These are phyloP conservation scores for Crossaster papposus DNA, from an alignment of 53 echinoderm and acorn worm species.

Conservation along the genomic window DNA sequence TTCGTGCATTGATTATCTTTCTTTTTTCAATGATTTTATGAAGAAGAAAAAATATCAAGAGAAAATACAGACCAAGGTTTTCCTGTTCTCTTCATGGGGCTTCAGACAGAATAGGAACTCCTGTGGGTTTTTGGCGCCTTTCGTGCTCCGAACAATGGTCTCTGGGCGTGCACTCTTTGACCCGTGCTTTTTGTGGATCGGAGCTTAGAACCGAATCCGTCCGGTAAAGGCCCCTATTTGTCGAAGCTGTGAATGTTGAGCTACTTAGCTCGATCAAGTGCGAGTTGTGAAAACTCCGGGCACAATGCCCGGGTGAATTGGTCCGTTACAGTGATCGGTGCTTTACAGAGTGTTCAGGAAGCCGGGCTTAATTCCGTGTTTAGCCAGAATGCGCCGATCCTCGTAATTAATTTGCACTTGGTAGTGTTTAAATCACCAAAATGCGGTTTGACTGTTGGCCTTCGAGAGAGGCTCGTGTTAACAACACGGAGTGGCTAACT, in stretches of 20 bases:
- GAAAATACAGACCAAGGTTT: constrained; percentile 4
- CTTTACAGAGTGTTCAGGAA: background rate
- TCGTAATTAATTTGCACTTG: too few relatives aligned
- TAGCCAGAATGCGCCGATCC: background rate
- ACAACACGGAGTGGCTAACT: too few relatives aligned
- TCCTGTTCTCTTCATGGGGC: constrained; percentile 33
- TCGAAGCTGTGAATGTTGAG: background rate
- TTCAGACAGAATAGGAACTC: background rate
- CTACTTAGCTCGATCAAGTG: constrained; percentile 31
- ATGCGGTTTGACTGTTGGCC: background rate
- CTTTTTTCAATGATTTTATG: too few relatives aligned
- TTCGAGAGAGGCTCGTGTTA: background rate
- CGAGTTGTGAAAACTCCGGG: background rate
- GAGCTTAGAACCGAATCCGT: constrained; percentile 21
- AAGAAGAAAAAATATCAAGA: background rate
- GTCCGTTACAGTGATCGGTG: background rate
- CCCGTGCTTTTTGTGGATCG: constrained; percentile 8
- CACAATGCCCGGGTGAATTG: background rate
- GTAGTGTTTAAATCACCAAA: background rate
- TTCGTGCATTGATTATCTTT: background rate
- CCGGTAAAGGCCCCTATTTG: background rate
- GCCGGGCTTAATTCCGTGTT: background rate
- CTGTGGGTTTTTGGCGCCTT: constrained; percentile 30
- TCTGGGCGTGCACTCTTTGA: constrained; percentile 28
- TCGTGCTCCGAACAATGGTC: constrained; percentile 16